A percentile compares a stretch with the other conserved stretches of the same genome.
These are phyloP conservation scores for Pseudococcus viburni DNA, from an alignment of 2,888 invertebrate genomes.

Conservation along the genomic window DNA sequence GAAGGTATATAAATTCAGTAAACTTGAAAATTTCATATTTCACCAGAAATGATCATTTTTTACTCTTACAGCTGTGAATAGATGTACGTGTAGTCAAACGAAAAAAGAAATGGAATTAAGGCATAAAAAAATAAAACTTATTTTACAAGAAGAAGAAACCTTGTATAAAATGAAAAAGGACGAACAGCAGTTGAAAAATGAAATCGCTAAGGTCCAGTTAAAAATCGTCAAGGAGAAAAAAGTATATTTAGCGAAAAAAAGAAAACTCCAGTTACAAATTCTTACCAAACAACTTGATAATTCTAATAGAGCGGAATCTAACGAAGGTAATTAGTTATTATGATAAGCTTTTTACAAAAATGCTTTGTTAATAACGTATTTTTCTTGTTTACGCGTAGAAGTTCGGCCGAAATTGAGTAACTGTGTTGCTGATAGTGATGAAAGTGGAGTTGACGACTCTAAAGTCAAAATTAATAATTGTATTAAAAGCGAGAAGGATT, in stretches of 20 bases:
- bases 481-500: neutral
- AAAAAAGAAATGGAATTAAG: constrained; percentile 63
- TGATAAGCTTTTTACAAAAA: neutral
- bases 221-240: constrained; percentile 61
- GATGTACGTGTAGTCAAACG: constrained; percentile 59
- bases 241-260: constrained; percentile 58
- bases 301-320: constrained; percentile 23
- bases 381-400: constrained; percentile 10
- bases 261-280: constrained; percentile 61
- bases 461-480: constrained; percentile 29
- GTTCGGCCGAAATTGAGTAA: constrained; percentile 37
- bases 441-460: constrained; percentile 37
- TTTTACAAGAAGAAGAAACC: constrained; percentile 61
- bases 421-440: constrained; percentile 48
- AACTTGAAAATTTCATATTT: neutral
- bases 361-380: constrained; percentile 7
- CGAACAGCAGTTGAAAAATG: constrained; percentile 61
- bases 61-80: constrained; percentile 36
- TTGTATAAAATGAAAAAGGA: constrained; percentile 64
- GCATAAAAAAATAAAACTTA: constrained; percentile 59
- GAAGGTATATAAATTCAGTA: neutral
- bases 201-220: constrained; percentile 61
- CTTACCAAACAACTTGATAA: constrained; percentile 57
- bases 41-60: neutral
- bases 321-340: constrained; percentile 26